Evolutionary conservation across 2,888 invertebrate genomes (phyloP).

Genomic region (Fragum whitleyi): DNA sequence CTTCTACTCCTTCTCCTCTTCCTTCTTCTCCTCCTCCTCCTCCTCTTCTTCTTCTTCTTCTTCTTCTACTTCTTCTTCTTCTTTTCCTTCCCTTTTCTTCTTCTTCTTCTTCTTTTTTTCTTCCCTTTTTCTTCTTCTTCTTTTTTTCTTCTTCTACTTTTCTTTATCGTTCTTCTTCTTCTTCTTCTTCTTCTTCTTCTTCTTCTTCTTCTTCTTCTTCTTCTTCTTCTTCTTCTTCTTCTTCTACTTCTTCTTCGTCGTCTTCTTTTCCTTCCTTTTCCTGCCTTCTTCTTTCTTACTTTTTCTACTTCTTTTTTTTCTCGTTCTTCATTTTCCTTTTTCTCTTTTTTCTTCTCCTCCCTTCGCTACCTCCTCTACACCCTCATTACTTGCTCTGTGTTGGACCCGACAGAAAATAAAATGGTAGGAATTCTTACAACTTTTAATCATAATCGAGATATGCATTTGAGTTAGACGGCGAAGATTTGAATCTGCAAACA

Average conservation of each 20-base stretch:
- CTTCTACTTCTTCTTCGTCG: neutral
- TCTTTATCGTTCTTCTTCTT: neutral
- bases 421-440: no score
- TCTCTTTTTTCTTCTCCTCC: slow-evolving; percentile 2
- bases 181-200: neutral
- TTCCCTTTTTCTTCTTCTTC: neutral
- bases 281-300: neutral
- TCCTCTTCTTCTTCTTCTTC: neutral
- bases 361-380: neutral
- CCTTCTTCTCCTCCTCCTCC: neutral
- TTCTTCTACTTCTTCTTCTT: neutral
- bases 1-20: neutral
- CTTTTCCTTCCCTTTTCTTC: neutral
- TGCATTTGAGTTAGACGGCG: no score
- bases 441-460: no score
- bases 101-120: neutral
- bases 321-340: no score
- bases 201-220: neutral
- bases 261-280: neutral
- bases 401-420: no score
- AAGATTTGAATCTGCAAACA: no score
- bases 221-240: neutral
- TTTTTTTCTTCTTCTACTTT: neutral
- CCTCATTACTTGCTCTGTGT: no score
- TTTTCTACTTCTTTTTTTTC: slow-evolving; percentile 12